Base-by-base conservation (phyloP, 2,113 vertebrate species). In the Nesogale talazaci region DNA sequence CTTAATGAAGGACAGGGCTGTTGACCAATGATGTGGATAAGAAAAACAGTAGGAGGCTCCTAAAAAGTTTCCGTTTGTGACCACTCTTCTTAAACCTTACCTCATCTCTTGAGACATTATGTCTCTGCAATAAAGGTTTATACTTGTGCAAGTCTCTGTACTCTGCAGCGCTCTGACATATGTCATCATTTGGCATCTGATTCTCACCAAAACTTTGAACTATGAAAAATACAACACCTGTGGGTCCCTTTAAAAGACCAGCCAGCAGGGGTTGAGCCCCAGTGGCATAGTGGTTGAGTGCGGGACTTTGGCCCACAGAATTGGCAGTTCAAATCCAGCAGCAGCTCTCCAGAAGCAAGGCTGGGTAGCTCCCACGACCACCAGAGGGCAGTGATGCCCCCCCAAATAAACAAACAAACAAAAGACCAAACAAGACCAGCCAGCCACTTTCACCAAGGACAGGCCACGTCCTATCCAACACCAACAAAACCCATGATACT, bases 111-210 rank as follows among this genome's bases (percentile, higher is more conserved):
- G 88, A 93, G 76, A 79, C 11, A 84, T 76, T 72, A 15, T 19
- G 70, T 92, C 77, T 90, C 77, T 40, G 29, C 76, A 88, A 90
- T 77, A 93, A 94, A 89, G 52, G 1, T 23, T 77, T 81, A 57
- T 86, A 76, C 83, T 93, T 92, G 72, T 84, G 4, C 83, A 95
- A 92, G 56, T 83, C 52, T 90, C 76, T 38, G 27, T 92, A 34
- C 56, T 89, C 83, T 92, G 93, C 61, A 83, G 83, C 92, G 52
- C 89, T 11, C 52, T 88, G 11, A 74, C 79, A 22, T 82, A 10
- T 63, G 52, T 83, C 65, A 63, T 76, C 89, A 57, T 34, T 74
- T 90, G 46, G n/a, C 34, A 90, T 87, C 93, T 93, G 78, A 86
- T 81, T 59, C 61, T 88, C 76, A 63, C 76, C 23, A 72, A 88